Evolutionary conservation across 2,113 vertebrate genomes (phyloP).

Genomic region (Mobula hypostoma): DNA sequence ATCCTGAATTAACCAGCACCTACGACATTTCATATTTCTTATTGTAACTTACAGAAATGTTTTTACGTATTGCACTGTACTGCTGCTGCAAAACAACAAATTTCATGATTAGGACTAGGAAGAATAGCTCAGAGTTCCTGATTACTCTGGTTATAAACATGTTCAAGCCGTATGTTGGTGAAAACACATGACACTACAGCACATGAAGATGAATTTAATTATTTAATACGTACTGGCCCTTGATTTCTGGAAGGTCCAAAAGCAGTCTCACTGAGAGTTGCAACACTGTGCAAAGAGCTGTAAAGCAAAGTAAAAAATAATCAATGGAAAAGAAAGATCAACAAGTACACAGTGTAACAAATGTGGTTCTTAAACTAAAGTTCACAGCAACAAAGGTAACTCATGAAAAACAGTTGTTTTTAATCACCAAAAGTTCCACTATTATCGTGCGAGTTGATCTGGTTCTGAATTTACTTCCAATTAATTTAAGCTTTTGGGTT

Average conservation of each 20-base stretch:
- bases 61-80: no score
- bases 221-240: constrained; percentile 73
- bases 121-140: neutral
- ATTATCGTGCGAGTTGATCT: neutral
- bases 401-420: neutral
- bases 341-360: neutral
- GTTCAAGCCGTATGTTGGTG: neutral
- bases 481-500: neutral
- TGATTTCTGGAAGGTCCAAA: constrained; percentile 78
- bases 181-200: no score
- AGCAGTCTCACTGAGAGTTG: constrained; percentile 83
- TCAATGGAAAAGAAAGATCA: constrained; percentile 10
- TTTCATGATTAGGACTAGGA: neutral
- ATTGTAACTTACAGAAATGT: no score
- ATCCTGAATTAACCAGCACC: no score
- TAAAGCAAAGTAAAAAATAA: neutral
- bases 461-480: neutral
- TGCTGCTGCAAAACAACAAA: no score
- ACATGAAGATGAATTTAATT: constrained; percentile 42
- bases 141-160: neutral
- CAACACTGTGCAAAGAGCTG: constrained; percentile 71
- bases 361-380: neutral
- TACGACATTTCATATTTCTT: no score
- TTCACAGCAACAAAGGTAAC: neutral
- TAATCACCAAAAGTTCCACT: neutral